A percentile compares a stretch with the other conserved stretches of the same genome.
These are phyloP conservation scores for Diorhabda elongata DNA, from an alignment of 1,140 invertebrate species.

Conservation along the genomic window DNA sequence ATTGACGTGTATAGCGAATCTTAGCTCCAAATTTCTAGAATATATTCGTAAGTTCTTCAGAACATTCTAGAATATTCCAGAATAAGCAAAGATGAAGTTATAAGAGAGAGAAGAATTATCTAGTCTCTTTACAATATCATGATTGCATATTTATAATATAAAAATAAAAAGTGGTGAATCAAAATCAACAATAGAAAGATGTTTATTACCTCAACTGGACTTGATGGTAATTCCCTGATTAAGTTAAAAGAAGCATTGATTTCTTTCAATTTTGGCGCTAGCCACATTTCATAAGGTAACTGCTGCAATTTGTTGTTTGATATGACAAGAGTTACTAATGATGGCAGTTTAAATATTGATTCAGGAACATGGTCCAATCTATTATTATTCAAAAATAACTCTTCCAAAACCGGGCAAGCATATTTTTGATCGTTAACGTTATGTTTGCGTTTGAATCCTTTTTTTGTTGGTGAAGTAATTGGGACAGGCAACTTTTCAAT, in stretches of 20 bases:
- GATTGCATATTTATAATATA: no score
- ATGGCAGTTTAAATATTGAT: constrained; percentile 76
- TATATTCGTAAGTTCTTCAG: no score
- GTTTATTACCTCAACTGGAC: constrained; percentile 44
- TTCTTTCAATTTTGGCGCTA: constrained; percentile 81
- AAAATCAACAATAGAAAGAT: no score
- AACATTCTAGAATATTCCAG: no score
- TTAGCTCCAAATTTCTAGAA: no score
- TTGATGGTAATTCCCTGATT: constrained; percentile 72
- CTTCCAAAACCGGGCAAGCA: constrained; percentile 76
- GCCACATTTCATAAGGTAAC: constrained; percentile 85
- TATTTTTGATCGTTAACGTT: constrained; percentile 51
- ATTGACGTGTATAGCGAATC: no score
- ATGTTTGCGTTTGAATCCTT: constrained; percentile 41
- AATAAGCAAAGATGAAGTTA: no score
- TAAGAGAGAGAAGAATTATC: no score
- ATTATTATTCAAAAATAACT: constrained; percentile 87
- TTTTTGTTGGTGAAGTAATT: constrained; percentile 39
- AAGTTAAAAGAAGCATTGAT: constrained; percentile 89
- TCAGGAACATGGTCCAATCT: constrained; percentile 73
- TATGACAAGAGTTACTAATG: constrained; percentile 78
- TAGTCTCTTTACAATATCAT: no score
- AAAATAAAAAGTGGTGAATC: no score
- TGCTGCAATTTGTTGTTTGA: constrained; percentile 91
- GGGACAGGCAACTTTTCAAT: constrained; percentile 65